Base-by-base conservation (phyloP, 92 coral and sea anemone genomes). In the Palythoa grandis region DNA sequence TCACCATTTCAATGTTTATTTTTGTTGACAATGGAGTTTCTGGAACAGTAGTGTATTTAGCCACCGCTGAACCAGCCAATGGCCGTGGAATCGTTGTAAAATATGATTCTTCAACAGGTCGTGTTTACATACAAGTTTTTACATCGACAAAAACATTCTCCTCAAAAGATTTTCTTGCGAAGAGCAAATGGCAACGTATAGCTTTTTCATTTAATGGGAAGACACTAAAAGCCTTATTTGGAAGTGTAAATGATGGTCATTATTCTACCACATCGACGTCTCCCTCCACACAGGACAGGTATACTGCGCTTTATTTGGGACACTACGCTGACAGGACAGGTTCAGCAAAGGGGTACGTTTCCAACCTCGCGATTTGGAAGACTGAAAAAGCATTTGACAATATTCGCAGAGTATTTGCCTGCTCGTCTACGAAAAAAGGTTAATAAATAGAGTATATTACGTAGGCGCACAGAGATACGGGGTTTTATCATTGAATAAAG, bases 1-100 rank as follows among this genome's bases (percentile, higher is more conserved):
- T 92, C 74, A 92, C 95, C 0, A 52, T 92, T 16, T 77, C 87
- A 10, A 87, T 94, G 57, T 91, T 93, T 86, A n/a, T 88, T 2
- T 29, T 9, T 9, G 70, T 88, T 75, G 87, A 88, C 56, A 29
- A 6, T 53, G 14, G 19, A 53, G 11, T 43, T 2, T 24, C 83
- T 17, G 71, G 70, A 7, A 1, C 11, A 11, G 70, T 89, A 35
- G 40, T 93, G 1, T 56, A 37, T 56, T 58, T 92, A 10, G 72
- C 92, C 15, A 80, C 85, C 16, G 43, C 60, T 19, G 58, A 80
- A 52, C 9, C 11, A 50, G 61, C 39, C 8, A 80, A 80, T 66
- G 85, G 85, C 74, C 85, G 85, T 8, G 85, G 85, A 3, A 65
- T 80, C 20, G 15, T 80, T 12, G 48, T 80, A 47, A 80, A 48